phyloP scores from a whole-genome alignment of 2,113 vertebrate genomes.

The Kryptolebias marmoratus region DNA sequence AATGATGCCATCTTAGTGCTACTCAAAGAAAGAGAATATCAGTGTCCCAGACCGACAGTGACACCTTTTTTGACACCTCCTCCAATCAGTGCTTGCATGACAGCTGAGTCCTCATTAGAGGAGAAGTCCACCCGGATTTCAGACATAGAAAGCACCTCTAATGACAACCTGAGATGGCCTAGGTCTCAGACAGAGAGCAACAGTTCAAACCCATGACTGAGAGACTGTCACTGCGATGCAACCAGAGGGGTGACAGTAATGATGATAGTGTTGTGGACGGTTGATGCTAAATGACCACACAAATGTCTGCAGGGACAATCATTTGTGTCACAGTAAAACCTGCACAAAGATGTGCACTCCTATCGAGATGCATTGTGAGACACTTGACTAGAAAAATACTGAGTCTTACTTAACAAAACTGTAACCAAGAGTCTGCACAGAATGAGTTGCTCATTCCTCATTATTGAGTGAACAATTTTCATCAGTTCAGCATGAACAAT shows the following conservation, averaged over 20 bases:
- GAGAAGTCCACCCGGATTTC: constrained; percentile 72
- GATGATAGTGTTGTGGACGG: constrained; percentile 49
- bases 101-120: constrained; percentile 74
- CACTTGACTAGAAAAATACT: constrained; percentile 2
- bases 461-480: constrained; percentile 27
- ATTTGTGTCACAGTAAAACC: constrained; percentile 17
- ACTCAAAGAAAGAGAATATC: constrained; percentile 53
- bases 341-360: constrained; percentile 3
- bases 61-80: constrained; percentile 64
- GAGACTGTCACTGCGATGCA: constrained; percentile 35
- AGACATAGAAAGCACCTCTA: constrained; percentile 62
- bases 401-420: not conserved
- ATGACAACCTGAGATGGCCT: constrained; percentile 70
- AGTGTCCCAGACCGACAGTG: constrained; percentile 46
- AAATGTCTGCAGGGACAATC: constrained; percentile 20
- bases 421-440: constrained; percentile 1
- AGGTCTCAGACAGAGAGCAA: constrained; percentile 57
- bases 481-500: constrained; percentile 29
- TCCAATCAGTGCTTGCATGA: constrained; percentile 65
- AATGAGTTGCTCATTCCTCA: constrained; percentile 19
- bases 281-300: constrained; percentile 43
- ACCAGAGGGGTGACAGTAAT: constrained; percentile 51
- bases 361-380: constrained; percentile 7
- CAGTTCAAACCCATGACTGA: constrained; percentile 50
- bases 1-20: constrained; percentile 69